Evolutionary conservation across 2,113 vertebrate genomes (phyloP).

Genomic region (Planiliza haematocheilus): DNA sequence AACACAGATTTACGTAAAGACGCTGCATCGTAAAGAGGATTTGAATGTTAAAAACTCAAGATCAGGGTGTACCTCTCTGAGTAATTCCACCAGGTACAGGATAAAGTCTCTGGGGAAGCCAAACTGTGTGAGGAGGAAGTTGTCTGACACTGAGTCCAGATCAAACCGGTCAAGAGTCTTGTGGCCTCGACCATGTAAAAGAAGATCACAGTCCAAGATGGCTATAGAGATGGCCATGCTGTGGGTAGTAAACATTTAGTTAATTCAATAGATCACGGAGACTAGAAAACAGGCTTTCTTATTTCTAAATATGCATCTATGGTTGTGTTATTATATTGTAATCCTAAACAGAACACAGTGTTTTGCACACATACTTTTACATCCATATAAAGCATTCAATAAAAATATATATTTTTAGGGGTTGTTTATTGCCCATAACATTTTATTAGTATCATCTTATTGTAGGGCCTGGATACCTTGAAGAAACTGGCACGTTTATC

Average conservation of each 20-base stretch:
- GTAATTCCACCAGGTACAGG: constrained; percentile 91
- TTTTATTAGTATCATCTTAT: too few species aligned
- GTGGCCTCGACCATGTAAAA: constrained; percentile 94
- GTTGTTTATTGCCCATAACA: too few species aligned
- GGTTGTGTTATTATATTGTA: too few species aligned
- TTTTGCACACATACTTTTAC: too few species aligned
- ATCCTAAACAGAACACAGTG: too few species aligned
- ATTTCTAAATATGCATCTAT: neutral
- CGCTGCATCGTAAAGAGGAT: neutral
- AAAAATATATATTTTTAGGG: too few species aligned
- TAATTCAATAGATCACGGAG: too few species aligned
- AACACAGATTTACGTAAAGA: neutral
- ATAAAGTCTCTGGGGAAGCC: constrained; percentile 96
- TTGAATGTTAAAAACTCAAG: too few species aligned
- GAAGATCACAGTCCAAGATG: constrained; percentile 93
- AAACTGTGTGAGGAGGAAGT: constrained; percentile 90
- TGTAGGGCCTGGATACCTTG: too few species aligned
- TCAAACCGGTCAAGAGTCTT: constrained; percentile 95
- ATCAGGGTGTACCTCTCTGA: constrained; percentile 69
- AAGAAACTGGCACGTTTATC: neutral
- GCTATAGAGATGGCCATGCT: constrained; percentile 93
- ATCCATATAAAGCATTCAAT: too few species aligned
- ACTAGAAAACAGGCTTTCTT: too few species aligned
- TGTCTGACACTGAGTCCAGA: constrained; percentile 90
- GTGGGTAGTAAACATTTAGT: neutral